A percentile compares a stretch with the other conserved stretches of the same genome.
phyloP scores from a whole-genome alignment of 2,113 vertebrate genomes.

The Phalacrocorax carbo region DNA sequence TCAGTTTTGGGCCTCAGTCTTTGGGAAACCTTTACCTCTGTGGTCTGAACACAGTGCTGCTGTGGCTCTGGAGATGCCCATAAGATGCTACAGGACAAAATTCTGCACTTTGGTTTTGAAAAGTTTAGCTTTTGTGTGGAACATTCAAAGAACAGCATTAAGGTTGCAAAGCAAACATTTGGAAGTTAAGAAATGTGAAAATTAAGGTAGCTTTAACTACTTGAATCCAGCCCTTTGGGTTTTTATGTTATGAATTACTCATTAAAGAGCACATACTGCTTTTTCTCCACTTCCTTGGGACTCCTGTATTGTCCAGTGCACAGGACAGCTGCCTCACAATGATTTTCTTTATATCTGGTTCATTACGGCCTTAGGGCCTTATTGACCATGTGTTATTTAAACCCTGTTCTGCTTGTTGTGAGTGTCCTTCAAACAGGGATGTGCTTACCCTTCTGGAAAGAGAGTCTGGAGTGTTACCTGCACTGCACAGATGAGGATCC shows the following conservation, averaged over 20 bases:
- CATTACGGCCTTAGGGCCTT: background rate
- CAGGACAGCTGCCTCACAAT: background rate
- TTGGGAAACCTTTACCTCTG: background rate
- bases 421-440: background rate
- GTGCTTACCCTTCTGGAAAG: background rate
- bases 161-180: background rate
- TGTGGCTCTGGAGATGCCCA: fast-evolving
- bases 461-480: background rate
- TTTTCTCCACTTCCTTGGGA: background rate
- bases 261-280: background rate
- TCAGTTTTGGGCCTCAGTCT: background rate
- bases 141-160: background rate
- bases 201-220: background rate
- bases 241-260: background rate
- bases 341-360: background rate
- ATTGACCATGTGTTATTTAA: background rate
- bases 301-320: background rate
- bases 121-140: background rate
- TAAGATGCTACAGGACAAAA: background rate
- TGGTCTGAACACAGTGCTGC: background rate
- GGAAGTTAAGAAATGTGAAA: background rate
- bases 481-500: background rate
- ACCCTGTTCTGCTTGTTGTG: background rate
- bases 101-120: background rate
- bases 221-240: background rate